These are phyloP conservation scores for Alloplasta piceator DNA, from an alignment of 2,888 invertebrate genomes.

Conservation along the genomic window DNA sequence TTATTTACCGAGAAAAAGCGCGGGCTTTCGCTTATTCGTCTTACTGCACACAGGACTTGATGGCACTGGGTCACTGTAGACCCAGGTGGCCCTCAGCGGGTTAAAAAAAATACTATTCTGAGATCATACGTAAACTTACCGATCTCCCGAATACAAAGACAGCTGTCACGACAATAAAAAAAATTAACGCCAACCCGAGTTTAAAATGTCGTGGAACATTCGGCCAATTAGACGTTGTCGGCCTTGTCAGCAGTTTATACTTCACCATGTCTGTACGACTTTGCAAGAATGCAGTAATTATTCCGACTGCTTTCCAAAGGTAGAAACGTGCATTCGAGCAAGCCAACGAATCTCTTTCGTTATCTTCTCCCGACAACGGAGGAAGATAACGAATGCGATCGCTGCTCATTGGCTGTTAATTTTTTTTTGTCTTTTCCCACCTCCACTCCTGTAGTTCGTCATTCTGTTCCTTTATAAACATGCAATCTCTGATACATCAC, in stretches of 20 bases:
- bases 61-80: too few relatives aligned
- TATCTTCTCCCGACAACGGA: constrained; percentile 41
- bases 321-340: constrained; percentile 5
- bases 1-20: too few relatives aligned
- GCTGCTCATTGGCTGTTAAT: neutral
- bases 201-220: constrained; percentile 30
- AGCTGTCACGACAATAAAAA: constrained; percentile 17
- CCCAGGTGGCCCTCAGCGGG: too few relatives aligned
- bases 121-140: constrained; percentile 40
- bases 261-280: constrained; percentile 30
- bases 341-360: constrained; percentile 14
- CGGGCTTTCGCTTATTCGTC: too few relatives aligned
- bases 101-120: too few relatives aligned
- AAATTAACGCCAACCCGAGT: constrained; percentile 1
- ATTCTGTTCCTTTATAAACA: too few relatives aligned
- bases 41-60: too few relatives aligned
- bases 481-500: too few relatives aligned
- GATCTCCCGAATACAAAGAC: constrained; percentile 14
- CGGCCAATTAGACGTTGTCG: constrained; percentile 28
- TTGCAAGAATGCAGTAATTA: neutral
- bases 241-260: constrained; percentile 30
- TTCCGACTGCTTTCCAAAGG: constrained; percentile 29
- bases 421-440: neutral
- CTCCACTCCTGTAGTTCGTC: too few relatives aligned
- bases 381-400: constrained; percentile 38